These are phyloP conservation scores for Protobothrops flavoviridis DNA, from an alignment of 2,113 vertebrate species.

Conservation along the genomic window DNA sequence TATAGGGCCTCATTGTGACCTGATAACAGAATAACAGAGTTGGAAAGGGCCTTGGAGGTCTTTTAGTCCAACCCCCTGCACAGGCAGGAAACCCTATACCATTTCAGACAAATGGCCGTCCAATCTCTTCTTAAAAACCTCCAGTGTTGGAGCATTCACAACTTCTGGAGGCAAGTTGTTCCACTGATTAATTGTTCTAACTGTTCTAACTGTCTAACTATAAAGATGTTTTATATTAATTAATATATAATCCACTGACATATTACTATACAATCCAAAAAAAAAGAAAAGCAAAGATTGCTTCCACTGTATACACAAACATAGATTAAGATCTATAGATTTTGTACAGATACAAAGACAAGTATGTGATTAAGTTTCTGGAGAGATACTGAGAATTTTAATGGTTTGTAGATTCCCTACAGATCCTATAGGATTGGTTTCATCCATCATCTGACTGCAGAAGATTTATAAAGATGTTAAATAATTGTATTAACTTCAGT, in stretches of 20 bases:
- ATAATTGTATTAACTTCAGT: neutral
- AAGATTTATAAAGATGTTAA: neutral
- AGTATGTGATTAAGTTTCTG: neutral
- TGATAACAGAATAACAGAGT: neutral
- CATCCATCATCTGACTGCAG: slow-evolving; percentile 1
- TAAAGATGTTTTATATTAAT: neutral
- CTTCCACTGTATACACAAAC: neutral
- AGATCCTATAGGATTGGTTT: neutral
- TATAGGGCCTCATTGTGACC: neutral
- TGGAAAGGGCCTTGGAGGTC: too few relatives aligned
- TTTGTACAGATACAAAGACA: neutral
- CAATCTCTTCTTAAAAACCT: too few relatives aligned
- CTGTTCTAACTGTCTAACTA: too few relatives aligned
- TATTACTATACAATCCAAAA: neutral
- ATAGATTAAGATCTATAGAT: neutral
- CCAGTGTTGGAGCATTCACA: too few relatives aligned
- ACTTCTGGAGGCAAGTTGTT: too few relatives aligned
- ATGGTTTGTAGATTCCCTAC: neutral
- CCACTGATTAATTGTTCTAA: too few relatives aligned
- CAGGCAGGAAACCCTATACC: too few relatives aligned
- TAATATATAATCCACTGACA: neutral
- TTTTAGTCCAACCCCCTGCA: too few relatives aligned
- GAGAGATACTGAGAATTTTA: neutral
- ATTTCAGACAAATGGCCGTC: too few relatives aligned
- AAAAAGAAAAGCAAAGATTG: neutral